Conservation (phyloP, 2,888 invertebrate genomes). For the Parnassius apollo region DNA sequence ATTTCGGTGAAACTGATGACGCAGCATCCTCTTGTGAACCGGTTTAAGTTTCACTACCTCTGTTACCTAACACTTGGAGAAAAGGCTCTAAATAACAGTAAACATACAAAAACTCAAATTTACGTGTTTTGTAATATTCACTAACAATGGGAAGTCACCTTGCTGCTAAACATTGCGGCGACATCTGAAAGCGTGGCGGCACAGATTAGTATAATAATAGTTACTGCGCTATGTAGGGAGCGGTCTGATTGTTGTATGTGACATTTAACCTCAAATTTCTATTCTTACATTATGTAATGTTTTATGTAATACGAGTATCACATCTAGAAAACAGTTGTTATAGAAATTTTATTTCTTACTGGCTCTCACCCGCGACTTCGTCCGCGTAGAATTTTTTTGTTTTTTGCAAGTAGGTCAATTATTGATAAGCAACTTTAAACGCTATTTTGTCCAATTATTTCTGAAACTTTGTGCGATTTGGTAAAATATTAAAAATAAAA, state of each 20-base stretch:
- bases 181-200: neutral
- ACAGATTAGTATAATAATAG: too few relatives aligned
- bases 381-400: too few relatives aligned
- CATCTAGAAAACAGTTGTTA: neutral
- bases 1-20: slow-evolving; percentile 1
- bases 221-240: too few relatives aligned
- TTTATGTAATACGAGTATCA: neutral
- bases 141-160: slow-evolving; percentile 3
- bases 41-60: slow-evolving; percentile 13
- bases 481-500: too few relatives aligned
- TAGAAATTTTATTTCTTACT: too few relatives aligned
- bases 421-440: too few relatives aligned
- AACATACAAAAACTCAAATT: slow-evolving; percentile 8
- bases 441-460: too few relatives aligned
- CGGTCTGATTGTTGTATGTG: slow-evolving; percentile 9
- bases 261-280: slow-evolving; percentile 8
- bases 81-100: neutral
- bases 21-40: neutral
- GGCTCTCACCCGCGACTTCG: too few relatives aligned
- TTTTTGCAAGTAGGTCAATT: too few relatives aligned
- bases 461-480: too few relatives aligned
- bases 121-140: slow-evolving; percentile 12
- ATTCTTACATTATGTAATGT: slow-evolving; percentile 1
- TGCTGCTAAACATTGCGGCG: slow-evolving; percentile 1
- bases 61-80: slow-evolving; percentile 10